A percentile compares a stretch with the other conserved stretches of the same genome.
These are phyloP conservation scores for Cryptocheilus praepositus DNA, from an alignment of 2,888 invertebrate genomes.

Conservation along the genomic window DNA sequence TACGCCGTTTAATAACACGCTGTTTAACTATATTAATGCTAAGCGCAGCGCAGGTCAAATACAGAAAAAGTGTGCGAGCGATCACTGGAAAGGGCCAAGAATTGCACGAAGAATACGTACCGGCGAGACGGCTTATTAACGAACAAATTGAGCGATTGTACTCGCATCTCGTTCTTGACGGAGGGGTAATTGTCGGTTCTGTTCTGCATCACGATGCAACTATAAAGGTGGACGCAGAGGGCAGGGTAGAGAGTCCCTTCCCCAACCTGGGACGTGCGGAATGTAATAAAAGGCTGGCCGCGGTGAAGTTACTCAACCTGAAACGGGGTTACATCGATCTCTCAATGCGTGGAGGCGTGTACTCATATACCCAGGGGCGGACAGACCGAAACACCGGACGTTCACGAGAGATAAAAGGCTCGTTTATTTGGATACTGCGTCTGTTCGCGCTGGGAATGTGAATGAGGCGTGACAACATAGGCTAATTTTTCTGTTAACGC, in stretches of 20 bases:
- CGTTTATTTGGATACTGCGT: background rate
- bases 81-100: slow-evolving; percentile 6
- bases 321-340: slow-evolving; percentile 55
- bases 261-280: slow-evolving; percentile 45
- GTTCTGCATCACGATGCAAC: slow-evolving; percentile 37
- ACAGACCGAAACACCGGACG: background rate
- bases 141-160: slow-evolving; percentile 36
- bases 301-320: slow-evolving; percentile 47
- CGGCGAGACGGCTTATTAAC: slow-evolving; percentile 22
- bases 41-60: background rate
- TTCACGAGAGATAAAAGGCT: too few relatives aligned
- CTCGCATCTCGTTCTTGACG: slow-evolving; percentile 11
- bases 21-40: too few relatives aligned
- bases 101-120: too few relatives aligned
- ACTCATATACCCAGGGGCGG: slow-evolving; percentile 20
- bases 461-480: too few relatives aligned
- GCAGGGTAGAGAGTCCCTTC: slow-evolving; percentile 30
- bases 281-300: slow-evolving; percentile 49
- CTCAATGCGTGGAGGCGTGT: slow-evolving; percentile 36
- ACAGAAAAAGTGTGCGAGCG: slow-evolving; percentile 19
- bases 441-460: too few relatives aligned
- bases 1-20: too few relatives aligned
- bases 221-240: slow-evolving; percentile 26
- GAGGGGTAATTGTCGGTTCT: slow-evolving; percentile 45
- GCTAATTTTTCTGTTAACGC: too few relatives aligned